Percentiles rank a stretch among this genome's conserved stretches.
phyloP scores from a whole-genome alignment of 37 sponge, comb jelly and placozoan genomes.

The Bolinopsis microptera region DNA sequence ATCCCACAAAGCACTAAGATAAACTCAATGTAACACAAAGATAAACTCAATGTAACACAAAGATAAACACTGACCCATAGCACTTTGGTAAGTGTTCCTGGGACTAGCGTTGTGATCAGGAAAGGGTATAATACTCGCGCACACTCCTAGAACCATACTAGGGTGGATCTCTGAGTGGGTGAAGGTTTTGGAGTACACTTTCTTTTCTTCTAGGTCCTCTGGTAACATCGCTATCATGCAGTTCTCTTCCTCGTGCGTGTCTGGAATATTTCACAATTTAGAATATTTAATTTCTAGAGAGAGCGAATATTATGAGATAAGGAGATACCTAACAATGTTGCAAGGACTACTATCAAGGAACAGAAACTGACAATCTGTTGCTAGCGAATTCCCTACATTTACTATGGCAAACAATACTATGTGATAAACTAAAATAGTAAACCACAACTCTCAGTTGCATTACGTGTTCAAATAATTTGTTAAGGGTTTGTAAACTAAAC shows the following conservation, averaged over 20 bases:
- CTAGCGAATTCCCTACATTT: constrained; percentile 65
- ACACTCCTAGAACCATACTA: constrained; percentile 98
- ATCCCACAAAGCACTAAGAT: too few species aligned
- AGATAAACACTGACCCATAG: constrained; percentile 97
- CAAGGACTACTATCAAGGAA: constrained; percentile 68
- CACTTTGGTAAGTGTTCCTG: constrained; percentile 99
- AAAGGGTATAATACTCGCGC: constrained; percentile 97
- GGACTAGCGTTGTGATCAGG: constrained; percentile 98
- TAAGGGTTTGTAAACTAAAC: too few species aligned
- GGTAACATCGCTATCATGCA: constrained; percentile 99
- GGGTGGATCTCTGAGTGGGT: constrained; percentile 99
- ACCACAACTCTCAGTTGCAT: constrained; percentile 65
- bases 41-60: too few species aligned
- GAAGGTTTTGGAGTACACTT: constrained; percentile 94
- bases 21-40: too few species aligned
- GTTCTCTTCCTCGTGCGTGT: constrained; percentile 98
- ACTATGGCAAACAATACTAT: constrained; percentile 49
- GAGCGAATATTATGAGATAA: neutral
- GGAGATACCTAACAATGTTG: neutral
- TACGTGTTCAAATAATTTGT: too few species aligned
- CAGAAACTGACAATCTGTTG: constrained; percentile 66
- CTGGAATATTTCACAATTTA: neutral
- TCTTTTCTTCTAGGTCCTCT: constrained; percentile 82
- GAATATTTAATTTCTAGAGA: neutral
- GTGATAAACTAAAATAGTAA: constrained; percentile 12